Conservation (phyloP, 2,113 vertebrate species). For the Crotalus viridis region DNA sequence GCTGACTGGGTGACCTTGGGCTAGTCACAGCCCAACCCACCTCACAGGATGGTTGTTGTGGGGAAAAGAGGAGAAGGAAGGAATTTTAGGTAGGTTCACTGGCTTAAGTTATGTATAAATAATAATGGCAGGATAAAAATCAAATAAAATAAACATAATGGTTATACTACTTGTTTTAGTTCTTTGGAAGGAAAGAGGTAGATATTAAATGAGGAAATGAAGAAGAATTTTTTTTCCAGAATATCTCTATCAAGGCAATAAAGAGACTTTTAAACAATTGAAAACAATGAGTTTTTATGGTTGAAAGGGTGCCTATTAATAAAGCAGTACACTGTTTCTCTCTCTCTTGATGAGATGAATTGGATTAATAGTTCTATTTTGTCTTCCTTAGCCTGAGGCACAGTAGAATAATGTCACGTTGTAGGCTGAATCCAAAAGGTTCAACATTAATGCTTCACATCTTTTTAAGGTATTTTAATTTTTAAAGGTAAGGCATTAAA, state of each 20-base stretch:
- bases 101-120: not conserved
- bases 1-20: not conserved
- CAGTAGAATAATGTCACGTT: conserved; percentile 10
- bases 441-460: conserved; percentile 11
- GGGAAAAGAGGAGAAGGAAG: not conserved
- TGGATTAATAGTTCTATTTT: not conserved
- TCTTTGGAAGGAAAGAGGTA: not conserved
- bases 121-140: not conserved
- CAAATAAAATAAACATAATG: not conserved
- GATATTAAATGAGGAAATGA: not conserved
- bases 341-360: conserved; percentile 4
- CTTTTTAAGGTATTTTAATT: conserved; percentile 23
- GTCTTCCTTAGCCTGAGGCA: conserved; percentile 9
- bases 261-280: conserved; percentile 9
- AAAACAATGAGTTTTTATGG: conserved; percentile 23
- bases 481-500: not conserved
- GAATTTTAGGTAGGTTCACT: not conserved
- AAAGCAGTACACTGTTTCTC: not conserved
- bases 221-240: not conserved
- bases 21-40: not conserved
- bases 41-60: not conserved
- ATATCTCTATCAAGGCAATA: conserved; percentile 7
- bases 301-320: conserved; percentile 15
- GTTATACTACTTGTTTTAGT: not conserved
- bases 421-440: conserved; percentile 17